A percentile compares a stretch with the other conserved stretches of the same genome.
Evolutionary conservation across 2,113 vertebrate species (phyloP).

Genomic region (Globicephala melas): DNA sequence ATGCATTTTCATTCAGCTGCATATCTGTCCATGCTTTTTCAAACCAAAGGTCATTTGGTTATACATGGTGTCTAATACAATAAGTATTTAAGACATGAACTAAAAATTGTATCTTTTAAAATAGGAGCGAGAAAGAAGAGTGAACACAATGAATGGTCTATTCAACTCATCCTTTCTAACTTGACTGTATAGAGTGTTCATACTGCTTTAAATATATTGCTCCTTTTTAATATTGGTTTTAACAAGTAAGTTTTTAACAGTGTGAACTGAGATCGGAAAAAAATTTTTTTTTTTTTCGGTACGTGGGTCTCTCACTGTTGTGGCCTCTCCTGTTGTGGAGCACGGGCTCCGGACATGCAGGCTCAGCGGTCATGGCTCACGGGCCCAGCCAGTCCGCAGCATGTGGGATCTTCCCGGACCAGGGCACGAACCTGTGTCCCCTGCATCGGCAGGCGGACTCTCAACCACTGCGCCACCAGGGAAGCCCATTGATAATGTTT

Average conservation of each 20-base stretch:
- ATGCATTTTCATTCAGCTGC: neutral
- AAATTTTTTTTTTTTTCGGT: too few relatives aligned
- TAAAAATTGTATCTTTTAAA: neutral
- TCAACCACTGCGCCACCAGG: too few relatives aligned
- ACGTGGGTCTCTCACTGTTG: too few relatives aligned
- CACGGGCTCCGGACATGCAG: too few relatives aligned
- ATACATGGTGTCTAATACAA: neutral
- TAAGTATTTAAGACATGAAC: neutral
- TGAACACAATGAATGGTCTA: neutral
- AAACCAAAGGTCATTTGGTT: neutral
- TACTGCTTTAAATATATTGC: neutral
- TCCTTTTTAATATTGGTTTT: neutral
- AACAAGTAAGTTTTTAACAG: neutral
- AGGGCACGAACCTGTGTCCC: too few relatives aligned
- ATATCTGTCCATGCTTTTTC: neutral
- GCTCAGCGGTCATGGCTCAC: too few relatives aligned
- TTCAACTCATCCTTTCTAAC: neutral
- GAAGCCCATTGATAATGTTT: neutral
- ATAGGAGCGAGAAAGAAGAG: neutral
- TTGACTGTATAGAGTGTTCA: neutral
- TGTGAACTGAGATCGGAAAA: neutral
- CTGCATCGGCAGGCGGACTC: too few relatives aligned
- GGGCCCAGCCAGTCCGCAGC: too few relatives aligned
- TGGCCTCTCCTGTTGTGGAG: too few relatives aligned
- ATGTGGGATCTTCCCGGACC: too few relatives aligned